Conservation (phyloP, 2,113 vertebrate species). For the Sylvietta virens region DNA sequence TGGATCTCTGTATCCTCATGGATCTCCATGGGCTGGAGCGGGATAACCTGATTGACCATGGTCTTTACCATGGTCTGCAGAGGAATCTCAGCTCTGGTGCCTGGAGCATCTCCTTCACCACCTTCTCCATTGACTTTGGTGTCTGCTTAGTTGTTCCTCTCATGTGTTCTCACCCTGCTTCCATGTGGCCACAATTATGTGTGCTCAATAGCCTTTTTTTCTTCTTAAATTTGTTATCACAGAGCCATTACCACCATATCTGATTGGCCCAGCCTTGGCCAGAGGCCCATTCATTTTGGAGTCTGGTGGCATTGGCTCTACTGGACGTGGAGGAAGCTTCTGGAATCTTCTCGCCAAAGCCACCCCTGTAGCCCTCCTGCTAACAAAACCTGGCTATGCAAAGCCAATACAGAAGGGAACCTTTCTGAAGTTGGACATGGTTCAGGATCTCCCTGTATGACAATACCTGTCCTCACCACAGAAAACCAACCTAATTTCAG, state of each 20-base stretch:
- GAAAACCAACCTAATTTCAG: not conserved
- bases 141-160: not conserved
- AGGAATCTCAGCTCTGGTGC: no score
- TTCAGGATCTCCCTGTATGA: not conserved
- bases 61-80: no score
- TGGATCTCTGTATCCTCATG: not conserved
- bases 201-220: fast-evolving
- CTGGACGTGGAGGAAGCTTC: not conserved
- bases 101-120: not conserved
- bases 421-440: fast-evolving
- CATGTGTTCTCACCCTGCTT: not conserved
- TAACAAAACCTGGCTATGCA: not conserved
- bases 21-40: not conserved
- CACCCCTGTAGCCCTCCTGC: not conserved
- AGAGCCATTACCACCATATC: not conserved
- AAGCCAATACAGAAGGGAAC: not conserved
- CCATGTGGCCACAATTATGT: fast-evolving
- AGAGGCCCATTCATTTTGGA: fast-evolving
- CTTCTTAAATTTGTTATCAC: not conserved
- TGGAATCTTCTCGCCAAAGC: not conserved
- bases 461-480: not conserved
- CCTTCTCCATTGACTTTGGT: not conserved
- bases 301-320: not conserved
- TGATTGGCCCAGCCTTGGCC: not conserved
- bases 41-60: not conserved